Conservation (phyloP, 2,888 invertebrate genomes). For the Athripsodes cinereus region DNA sequence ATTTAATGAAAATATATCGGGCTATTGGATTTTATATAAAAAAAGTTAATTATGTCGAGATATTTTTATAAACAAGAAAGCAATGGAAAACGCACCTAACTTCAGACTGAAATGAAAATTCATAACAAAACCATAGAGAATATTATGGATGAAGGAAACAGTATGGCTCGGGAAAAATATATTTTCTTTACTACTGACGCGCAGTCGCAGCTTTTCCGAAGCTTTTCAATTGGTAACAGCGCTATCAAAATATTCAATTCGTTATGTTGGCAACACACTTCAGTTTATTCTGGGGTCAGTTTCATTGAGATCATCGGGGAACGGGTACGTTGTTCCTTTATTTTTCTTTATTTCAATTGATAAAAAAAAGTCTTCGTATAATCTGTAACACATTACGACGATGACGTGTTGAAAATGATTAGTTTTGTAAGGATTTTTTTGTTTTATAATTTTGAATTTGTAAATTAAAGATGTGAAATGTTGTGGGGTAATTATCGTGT, state of each 20-base stretch:
- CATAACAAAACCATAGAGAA: no score
- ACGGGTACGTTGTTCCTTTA: neutral
- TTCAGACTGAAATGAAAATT: no score
- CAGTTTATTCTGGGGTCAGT: neutral
- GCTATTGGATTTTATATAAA: no score
- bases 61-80: no score
- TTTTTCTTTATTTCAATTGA: slow-evolving; percentile 1
- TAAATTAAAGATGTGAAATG: neutral
- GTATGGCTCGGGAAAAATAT: no score
- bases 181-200: neutral
- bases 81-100: no score
- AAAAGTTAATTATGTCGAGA: no score
- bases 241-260: neutral
- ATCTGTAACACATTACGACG: neutral
- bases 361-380: neutral
- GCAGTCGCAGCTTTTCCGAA: neutral
- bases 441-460: neutral
- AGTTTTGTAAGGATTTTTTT: no score
- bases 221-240: neutral
- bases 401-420: neutral
- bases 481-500: neutral
- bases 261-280: neutral
- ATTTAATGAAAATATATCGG: no score
- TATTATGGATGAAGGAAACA: no score
- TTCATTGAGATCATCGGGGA: neutral